Conservation (phyloP, 2,113 vertebrate species). For the Circaetus cinerascens region DNA sequence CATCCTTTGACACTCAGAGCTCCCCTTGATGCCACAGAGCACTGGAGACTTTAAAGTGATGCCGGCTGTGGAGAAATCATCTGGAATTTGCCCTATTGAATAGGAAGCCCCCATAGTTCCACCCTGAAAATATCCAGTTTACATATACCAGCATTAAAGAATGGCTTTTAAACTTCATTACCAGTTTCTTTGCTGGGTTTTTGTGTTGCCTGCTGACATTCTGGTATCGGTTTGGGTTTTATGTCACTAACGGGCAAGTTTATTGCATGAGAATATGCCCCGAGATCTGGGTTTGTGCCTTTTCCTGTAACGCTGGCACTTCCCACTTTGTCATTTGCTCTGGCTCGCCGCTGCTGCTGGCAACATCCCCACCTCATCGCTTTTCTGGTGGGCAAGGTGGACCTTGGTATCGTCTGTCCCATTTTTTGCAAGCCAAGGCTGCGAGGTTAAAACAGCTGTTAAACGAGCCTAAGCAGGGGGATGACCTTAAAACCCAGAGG, state of each 20-base stretch:
- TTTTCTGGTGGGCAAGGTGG: background rate
- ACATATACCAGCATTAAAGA: background rate
- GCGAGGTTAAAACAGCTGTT: too few relatives aligned
- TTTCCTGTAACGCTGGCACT: background rate
- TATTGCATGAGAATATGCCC: background rate
- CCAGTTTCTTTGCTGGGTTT: background rate
- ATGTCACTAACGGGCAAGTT: background rate
- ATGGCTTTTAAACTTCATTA: background rate
- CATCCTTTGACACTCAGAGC: background rate
- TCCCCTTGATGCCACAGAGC: background rate
- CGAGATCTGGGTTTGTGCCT: background rate
- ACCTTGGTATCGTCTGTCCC: accelerated
- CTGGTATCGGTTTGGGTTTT: background rate
- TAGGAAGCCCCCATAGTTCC: background rate
- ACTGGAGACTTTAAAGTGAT: accelerated
- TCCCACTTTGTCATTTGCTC: background rate
- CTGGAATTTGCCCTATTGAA: background rate
- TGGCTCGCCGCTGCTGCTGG: accelerated
- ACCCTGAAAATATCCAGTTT: background rate
- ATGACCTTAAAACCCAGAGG: background rate
- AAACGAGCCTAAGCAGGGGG: too few relatives aligned
- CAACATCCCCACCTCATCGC: accelerated
- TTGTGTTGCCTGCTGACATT: background rate
- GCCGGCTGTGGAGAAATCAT: background rate
- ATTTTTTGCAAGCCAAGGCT: background rate